Base-by-base conservation (phyloP, 1,140 invertebrate species). In the Apis dorsata region DNA sequence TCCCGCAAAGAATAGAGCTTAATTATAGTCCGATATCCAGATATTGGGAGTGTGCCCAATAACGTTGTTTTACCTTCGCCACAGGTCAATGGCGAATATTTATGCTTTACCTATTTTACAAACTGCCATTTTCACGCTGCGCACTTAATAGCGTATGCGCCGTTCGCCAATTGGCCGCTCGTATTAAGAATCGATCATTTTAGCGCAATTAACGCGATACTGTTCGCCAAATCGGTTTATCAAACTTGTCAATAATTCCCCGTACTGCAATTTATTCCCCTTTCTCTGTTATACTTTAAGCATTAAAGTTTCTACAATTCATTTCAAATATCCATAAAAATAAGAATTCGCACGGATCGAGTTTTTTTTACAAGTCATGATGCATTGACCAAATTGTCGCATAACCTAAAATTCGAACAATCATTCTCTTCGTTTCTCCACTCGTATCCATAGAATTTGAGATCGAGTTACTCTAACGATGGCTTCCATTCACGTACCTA, bases 1-100 rank as follows among this genome's bases (percentile, higher is more conserved):
- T 88, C 74, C 59, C 73, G 68, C 69, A 86, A 88, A 88, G 86
- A 88, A 88, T 88, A 86, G 86, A 79, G 87, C 86, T 88, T 88
- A 88, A 88, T 88, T 88, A 88, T 88, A 85, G 87, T 74, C 82
- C 59, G 77, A 75, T 87, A 88, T 80, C 79, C 81, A 69, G 88
- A 53, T 89, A 86, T 89, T 89, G 87, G 87, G 86, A 81, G 70
- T 79, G 84, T 89, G 88, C 87, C 87, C 88, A 88, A 88, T 88
- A 89, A 89, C 87, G 87, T 81, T 88, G 88, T 89, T 89, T 86
- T 73, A 83, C 59, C 63, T 51, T 55, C 59, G 66, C 74, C 77
- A 77, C 34, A 62, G 69, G 77, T 66, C 77, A 83, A 63, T 78
- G 76, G 79, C 19, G 80, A 70, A 83, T 83, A 88, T 88, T 88